phyloP scores from a whole-genome alignment of 2,113 vertebrate species.

The Alces alces region DNA sequence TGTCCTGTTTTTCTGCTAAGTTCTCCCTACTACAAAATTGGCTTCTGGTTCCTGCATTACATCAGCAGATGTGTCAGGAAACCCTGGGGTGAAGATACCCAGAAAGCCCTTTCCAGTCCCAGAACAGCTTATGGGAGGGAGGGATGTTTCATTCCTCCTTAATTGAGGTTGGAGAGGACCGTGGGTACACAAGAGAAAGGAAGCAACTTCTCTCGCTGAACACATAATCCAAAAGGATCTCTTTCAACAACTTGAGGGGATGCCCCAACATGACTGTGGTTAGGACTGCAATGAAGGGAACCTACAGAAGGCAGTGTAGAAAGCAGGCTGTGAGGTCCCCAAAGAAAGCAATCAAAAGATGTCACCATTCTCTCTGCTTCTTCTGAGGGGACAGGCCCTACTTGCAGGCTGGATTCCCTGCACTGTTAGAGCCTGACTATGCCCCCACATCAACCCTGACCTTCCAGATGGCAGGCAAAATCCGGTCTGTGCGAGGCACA shows the following conservation, averaged over 20 bases:
- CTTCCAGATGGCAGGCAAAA: not conserved
- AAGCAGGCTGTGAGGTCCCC: not conserved
- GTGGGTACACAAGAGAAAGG: not conserved
- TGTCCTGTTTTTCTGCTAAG: not conserved
- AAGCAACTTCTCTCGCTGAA: not conserved
- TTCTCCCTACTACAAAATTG: not conserved
- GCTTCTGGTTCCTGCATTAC: not conserved
- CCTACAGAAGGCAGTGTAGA: not conserved
- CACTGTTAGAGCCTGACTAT: fast-evolving
- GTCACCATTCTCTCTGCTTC: not conserved
- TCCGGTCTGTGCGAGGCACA: fast-evolving
- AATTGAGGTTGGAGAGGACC: too few species aligned
- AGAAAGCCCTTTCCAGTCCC: not conserved
- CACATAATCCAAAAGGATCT: not conserved
- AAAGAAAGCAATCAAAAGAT: not conserved
- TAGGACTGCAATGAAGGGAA: not conserved
- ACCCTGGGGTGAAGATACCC: not conserved
- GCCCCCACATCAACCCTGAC: too few species aligned
- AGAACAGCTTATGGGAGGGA: not conserved
- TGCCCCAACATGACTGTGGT: too few species aligned
- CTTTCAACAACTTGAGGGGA: not conserved
- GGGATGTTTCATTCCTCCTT: not conserved
- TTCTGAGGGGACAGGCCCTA: not conserved
- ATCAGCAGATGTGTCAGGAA: not conserved
- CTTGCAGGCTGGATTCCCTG: fast-evolving